These are phyloP conservation scores for Picus viridis DNA, from an alignment of 2,797 vertebrate genomes.

Conservation along the genomic window DNA sequence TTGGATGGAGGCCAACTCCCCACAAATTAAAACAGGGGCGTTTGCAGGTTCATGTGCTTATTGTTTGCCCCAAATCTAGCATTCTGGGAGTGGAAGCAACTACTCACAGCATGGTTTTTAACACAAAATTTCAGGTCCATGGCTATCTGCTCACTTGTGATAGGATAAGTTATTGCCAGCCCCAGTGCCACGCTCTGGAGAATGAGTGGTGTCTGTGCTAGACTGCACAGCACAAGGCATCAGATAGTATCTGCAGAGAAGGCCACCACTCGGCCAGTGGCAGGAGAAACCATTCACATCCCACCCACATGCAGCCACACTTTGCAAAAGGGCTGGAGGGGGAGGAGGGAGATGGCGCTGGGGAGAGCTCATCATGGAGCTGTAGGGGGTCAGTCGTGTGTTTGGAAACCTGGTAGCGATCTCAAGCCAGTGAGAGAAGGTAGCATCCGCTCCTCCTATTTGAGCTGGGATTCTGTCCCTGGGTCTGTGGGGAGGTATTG, in stretches of 20 bases:
- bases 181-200: no score
- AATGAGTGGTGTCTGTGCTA: neutral
- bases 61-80: neutral
- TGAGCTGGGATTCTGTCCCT: neutral
- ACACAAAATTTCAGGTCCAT: neutral
- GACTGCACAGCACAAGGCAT: rapidly evolving
- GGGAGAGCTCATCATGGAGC: neutral
- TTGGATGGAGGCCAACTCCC: no score
- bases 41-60: neutral
- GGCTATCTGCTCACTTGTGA: neutral
- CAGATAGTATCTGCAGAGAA: neutral
- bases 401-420: neutral
- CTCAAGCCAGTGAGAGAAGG: neutral
- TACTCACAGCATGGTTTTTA: neutral
- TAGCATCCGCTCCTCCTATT: neutral
- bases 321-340: no score
- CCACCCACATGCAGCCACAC: no score
- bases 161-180: neutral
- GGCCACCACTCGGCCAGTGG: neutral
- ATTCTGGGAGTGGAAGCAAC: neutral
- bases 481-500: neutral
- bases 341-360: no score
- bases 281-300: neutral
- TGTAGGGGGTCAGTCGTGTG: rapidly evolving
- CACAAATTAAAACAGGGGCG: neutral